These are phyloP conservation scores for Rhinogobius similis DNA, from an alignment of 2,113 vertebrate genomes.

Conservation along the genomic window DNA sequence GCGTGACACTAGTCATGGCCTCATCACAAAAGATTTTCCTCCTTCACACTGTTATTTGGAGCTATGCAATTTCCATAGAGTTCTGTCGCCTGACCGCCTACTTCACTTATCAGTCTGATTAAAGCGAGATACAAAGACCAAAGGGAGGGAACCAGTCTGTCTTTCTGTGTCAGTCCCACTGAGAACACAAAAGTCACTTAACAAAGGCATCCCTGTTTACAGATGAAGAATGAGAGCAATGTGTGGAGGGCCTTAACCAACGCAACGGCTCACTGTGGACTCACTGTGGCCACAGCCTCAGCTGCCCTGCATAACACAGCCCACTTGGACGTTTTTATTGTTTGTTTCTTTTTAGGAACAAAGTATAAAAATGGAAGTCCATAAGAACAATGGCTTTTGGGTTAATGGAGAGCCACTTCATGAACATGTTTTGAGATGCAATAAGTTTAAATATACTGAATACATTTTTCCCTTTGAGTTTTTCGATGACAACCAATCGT, in stretches of 20 bases:
- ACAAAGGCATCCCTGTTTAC: conserved; percentile 60
- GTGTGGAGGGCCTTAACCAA: conserved; percentile 26
- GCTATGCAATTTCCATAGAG: conserved; percentile 54
- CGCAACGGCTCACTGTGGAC: conserved; percentile 34
- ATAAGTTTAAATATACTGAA: too few relatives aligned
- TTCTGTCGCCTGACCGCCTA: conserved; percentile 34
- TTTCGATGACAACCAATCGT: too few relatives aligned
- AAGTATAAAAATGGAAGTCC: too few relatives aligned
- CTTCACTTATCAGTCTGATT: conserved; percentile 38
- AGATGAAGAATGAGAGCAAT: conserved; percentile 50
- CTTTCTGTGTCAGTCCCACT: conserved; percentile 17
- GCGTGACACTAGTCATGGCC: neutral
- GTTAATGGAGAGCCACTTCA: too few relatives aligned
- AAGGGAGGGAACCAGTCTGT: conserved; percentile 3
- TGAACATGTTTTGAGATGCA: too few relatives aligned
- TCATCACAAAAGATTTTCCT: conserved; percentile 25
- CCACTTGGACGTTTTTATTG: neutral
- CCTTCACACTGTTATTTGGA: conserved; percentile 45
- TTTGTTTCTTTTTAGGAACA: too few relatives aligned
- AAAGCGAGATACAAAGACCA: conserved; percentile 14
- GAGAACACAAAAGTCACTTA: conserved; percentile 20
- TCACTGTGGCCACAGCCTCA: conserved; percentile 48
- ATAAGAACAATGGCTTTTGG: too few relatives aligned
- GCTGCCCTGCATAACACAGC: conserved; percentile 20
- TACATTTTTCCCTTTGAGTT: too few relatives aligned